Evolutionary conservation across 2,113 vertebrate species (phyloP), one percentile per base, ranked within the genome.

Genomic region (Pachyramphus minor): DNA sequence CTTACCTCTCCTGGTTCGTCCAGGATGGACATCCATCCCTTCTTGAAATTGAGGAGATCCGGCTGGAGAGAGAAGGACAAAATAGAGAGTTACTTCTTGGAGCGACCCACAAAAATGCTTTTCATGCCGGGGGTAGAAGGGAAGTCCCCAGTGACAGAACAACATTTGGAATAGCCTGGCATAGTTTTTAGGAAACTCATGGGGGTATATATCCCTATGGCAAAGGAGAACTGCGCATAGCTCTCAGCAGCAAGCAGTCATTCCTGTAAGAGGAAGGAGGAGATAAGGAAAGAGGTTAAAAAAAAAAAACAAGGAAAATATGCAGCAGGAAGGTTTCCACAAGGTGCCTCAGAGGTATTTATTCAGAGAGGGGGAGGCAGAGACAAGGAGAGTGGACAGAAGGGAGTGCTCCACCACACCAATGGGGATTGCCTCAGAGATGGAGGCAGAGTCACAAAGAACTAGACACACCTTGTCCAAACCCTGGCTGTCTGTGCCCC

Each of bases 11-110:
- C 99, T 0, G 95, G 97, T 23, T 98, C 97, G 0, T 99, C 98
- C 97, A 99, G 97, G 96, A 99, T 99, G 11, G 99, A 99, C 99
- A 99, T 99, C 99, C 99, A 99, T 97, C 99, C 99, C 94, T 99
- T 99, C 98, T 99, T 99, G 98, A 99, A 99, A 98, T 99, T 99
- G 64, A 99, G 98, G 93, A 99, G 99, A 95, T 99, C 99, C 0
- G 99, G 99, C 99, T 99, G 96, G 37, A 80, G 72, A 84, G 19
- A 82, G 82, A 84, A 93, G 31, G 60, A 88, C 14, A 78, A 87
- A 67, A 22, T 39, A 72, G 76, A 95, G 11, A 73, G 58, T 95
- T 79, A 87, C 19, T 16, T 30, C 22, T 88, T 28, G n/a, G 72
- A 56, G 37, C 0, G 3, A 80, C 25, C 41, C 45, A 84, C 25